Conservation (phyloP, 1,140 invertebrate species). For the Pomacea maculata region DNA sequence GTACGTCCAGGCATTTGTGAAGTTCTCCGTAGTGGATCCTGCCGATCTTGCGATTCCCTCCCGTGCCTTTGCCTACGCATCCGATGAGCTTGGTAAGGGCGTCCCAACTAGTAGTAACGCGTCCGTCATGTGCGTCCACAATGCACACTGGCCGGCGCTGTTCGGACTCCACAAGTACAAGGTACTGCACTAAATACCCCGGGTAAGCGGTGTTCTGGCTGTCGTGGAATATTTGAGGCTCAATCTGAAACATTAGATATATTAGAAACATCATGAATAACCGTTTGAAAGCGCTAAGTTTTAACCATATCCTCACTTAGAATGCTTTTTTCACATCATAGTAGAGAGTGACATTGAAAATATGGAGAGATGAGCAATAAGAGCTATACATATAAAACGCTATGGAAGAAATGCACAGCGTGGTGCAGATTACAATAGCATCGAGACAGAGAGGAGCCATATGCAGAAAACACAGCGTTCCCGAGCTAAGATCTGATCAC, state of each 20-base stretch:
- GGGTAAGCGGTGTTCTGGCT: conserved; percentile 12
- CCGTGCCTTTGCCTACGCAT: conserved; percentile 24
- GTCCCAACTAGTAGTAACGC: conserved; percentile 4
- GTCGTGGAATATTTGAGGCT: conserved; percentile 10
- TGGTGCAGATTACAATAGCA: conserved; percentile 23
- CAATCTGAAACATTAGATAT: background rate
- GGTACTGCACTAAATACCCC: conserved; percentile 26
- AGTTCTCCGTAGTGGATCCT: conserved; percentile 32
- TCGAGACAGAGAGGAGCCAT: conserved; percentile 18
- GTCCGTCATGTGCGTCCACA: conserved; percentile 33
- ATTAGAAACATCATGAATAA: too few species aligned
- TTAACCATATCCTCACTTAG: background rate
- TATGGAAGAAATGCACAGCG: too few species aligned
- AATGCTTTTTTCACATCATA: conserved; percentile 18
- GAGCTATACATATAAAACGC: too few species aligned
- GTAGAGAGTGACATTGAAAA: background rate
- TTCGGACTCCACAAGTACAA: conserved; percentile 9
- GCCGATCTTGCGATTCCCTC: conserved; percentile 44
- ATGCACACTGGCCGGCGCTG: conserved; percentile 25
- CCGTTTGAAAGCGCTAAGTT: too few species aligned
- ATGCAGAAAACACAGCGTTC: background rate
- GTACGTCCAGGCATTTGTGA: conserved; percentile 28
- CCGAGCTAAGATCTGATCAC: too few species aligned
- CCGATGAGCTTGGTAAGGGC: too few species aligned
- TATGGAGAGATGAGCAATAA: too few species aligned